Evolutionary conservation across 2,113 vertebrate species (phyloP).

Genomic region (Lamprotornis superbus): DNA sequence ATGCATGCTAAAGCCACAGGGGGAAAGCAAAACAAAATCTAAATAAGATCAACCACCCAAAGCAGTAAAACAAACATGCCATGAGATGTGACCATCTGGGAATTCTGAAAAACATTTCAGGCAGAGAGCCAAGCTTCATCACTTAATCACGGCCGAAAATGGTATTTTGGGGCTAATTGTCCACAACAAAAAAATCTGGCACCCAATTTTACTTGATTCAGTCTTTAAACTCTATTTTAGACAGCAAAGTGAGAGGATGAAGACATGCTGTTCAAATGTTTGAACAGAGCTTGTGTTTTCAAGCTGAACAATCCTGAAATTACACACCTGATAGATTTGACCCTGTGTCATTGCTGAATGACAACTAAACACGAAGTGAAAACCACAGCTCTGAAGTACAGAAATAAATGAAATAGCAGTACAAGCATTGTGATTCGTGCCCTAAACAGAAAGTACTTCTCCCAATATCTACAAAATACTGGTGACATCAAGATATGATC

Average conservation of each 20-base stretch:
- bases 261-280: neutral
- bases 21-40: neutral
- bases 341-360: neutral
- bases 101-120: neutral
- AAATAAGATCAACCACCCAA: neutral
- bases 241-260: neutral
- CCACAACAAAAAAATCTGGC: neutral
- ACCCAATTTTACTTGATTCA: neutral
- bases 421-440: accelerated
- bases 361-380: neutral
- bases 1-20: neutral
- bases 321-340: neutral
- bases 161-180: neutral
- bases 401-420: neutral
- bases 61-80: neutral
- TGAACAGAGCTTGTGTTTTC: neutral
- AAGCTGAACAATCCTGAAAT: neutral
- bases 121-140: neutral
- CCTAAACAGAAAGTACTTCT: neutral
- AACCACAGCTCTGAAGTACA: neutral
- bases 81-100: neutral
- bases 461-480: accelerated
- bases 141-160: neutral
- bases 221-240: neutral
- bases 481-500: neutral